phyloP scores from a whole-genome alignment of 2,113 vertebrate genomes.

The Elaphurus davidianus region DNA sequence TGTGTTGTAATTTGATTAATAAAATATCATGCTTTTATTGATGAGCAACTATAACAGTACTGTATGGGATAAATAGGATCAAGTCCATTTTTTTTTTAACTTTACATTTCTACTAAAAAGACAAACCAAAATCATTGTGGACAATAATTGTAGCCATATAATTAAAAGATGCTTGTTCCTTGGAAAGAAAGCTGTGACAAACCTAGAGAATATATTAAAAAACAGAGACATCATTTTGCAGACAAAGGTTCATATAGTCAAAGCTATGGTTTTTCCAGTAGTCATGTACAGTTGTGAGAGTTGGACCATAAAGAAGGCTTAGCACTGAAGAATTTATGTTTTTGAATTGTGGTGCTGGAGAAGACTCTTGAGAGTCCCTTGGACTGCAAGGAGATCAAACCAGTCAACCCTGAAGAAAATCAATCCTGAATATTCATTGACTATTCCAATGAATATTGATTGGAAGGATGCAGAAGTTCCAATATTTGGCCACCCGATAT shows the following conservation, averaged over 20 bases:
- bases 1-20: neutral
- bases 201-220: neutral
- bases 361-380: neutral
- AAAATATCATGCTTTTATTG: neutral
- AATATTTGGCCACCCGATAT: neutral
- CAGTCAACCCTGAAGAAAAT: neutral
- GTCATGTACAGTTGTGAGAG: neutral
- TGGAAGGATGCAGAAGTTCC: neutral
- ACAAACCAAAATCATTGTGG: neutral
- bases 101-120: neutral
- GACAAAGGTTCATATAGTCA: neutral
- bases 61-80: neutral
- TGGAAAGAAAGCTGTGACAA: neutral
- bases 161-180: neutral
- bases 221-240: neutral
- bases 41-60: neutral
- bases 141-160: neutral
- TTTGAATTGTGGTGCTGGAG: neutral
- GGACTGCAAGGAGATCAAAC: neutral
- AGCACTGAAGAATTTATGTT: neutral
- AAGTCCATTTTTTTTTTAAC: neutral
- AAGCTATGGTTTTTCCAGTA: neutral
- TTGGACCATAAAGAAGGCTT: neutral
- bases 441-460: neutral
- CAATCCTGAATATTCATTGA: neutral